A percentile compares a stretch with the other conserved stretches of the same genome.
Evolutionary conservation across 2,888 invertebrate species (phyloP).

Genomic region (Cerastis rubricosa): DNA sequence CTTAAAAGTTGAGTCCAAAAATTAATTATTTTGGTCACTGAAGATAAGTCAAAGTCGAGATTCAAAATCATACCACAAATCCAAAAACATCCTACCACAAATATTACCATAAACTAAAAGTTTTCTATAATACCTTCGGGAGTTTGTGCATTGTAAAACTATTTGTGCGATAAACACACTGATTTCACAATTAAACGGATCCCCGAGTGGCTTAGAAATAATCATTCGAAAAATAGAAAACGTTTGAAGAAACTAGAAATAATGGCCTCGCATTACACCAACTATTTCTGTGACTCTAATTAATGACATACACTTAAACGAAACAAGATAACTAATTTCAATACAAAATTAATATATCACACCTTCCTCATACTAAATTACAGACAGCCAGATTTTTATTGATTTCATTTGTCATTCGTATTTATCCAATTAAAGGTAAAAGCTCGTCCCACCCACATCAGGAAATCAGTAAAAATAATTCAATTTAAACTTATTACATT

Average conservation of each 20-base stretch:
- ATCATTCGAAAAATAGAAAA: constrained; percentile 1
- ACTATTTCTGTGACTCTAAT: constrained; percentile 37
- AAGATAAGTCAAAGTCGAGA: background rate
- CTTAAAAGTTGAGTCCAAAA: background rate
- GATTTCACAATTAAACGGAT: background rate
- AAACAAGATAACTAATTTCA: constrained; percentile 59
- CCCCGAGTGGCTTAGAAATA: background rate
- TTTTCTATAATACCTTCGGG: background rate
- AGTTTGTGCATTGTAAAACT: background rate
- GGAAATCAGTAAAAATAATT: constrained; percentile 58
- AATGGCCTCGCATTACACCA: constrained; percentile 18
- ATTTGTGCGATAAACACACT: background rate
- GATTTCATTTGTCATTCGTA: constrained; percentile 66
- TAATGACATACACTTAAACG: constrained; percentile 46
- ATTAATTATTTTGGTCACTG: background rate
- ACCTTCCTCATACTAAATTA: constrained; percentile 48
- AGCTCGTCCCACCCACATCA: constrained; percentile 57
- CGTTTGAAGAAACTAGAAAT: background rate
- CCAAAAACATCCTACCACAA: no score
- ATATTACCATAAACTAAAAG: background rate
- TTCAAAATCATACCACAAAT: background rate
- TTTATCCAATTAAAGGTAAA: constrained; percentile 66
- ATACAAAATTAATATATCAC: constrained; percentile 62
- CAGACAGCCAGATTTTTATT: constrained; percentile 55
- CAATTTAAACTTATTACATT: constrained; percentile 67